Percentiles rank a stretch among this genome's conserved stretches.
Evolutionary conservation across 1,140 invertebrate species (phyloP).

Genomic region (Brachionus asplanchnoidis): DNA sequence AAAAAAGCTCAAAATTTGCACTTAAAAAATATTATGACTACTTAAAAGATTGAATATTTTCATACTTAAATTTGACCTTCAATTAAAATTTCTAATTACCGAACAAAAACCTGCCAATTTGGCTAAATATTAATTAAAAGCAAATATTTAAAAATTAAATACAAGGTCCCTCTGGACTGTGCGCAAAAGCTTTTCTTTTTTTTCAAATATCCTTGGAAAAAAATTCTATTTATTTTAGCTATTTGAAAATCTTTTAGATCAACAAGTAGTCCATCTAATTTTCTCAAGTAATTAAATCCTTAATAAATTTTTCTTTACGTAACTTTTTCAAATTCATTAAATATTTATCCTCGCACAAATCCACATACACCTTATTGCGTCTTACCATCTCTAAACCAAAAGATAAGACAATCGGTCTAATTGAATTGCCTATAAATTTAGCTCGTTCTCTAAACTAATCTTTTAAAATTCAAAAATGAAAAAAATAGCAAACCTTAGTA

Average conservation of each 20-base stretch:
- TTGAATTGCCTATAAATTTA: neutral
- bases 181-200: neutral
- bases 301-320: slow-evolving; percentile 30
- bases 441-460: neutral
- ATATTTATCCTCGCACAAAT: slow-evolving; percentile 4
- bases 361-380: neutral
- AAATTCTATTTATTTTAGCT: slow-evolving; percentile 14
- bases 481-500: neutral
- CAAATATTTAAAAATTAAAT: slow-evolving; percentile 5
- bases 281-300: slow-evolving; percentile 23
- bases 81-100: neutral
- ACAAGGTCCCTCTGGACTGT: neutral
- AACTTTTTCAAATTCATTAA: slow-evolving; percentile 13
- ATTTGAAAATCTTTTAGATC: slow-evolving; percentile 18
- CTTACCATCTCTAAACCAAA: neutral
- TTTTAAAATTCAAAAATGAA: neutral
- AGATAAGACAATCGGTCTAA: neutral
- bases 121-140: neutral
- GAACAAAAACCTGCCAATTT: neutral
- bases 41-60: neutral
- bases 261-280: slow-evolving; percentile 4
- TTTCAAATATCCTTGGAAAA: neutral
- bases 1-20: neutral
- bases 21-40: neutral
- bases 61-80: neutral